Base-by-base conservation (phyloP, 2,113 vertebrate species). In the Xyrauchen texanus region DNA sequence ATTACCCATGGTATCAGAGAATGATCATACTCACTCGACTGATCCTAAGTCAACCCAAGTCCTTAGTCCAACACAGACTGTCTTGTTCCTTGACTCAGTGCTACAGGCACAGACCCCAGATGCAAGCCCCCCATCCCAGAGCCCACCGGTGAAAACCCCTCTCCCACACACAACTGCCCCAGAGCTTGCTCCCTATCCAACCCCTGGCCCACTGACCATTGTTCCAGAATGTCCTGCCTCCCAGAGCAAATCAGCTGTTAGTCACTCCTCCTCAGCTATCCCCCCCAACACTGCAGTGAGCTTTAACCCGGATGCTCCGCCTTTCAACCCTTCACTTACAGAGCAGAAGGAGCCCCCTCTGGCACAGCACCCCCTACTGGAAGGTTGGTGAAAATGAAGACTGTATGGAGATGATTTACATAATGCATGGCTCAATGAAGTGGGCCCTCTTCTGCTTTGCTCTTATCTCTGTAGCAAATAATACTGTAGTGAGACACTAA, bases 311-410 rank as follows among this genome's bases (percentile, higher is more conserved):
- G 81, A 91, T 15, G 91, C 90, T 57, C 86, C 87, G 9, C 87
- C 91, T 42, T 91, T 91, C 68, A 66, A 90, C 80, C 91, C 92
- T 1, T 85, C 89, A 90, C 89, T 85, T 79, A 86, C 91, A 88
- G 89, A 90, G 83, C 84, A 87, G 83, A 90, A 83, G 92, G 87
- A 93, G 84, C 89, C 89, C 85, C 86, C 85, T 69, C 83, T 85
- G 87, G 86, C 90, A 91, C 88, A 88, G 87, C 90, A 88, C 85
- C 87, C 90, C 89, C 85, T 84, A 86, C 79, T 90, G 89, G 91
- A 93, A 93, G 93, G 93, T 93, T 93, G 92, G 93, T 93, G 92
- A 91, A 45, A 92, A 86, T 88, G 90, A 87, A 87, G 79, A 83
- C 69, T 83, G 69, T 81, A 74, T 81, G 81, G 45, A 82, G 83